Evolutionary conservation across 2,888 invertebrate species (phyloP).

Genomic region (Sinohyriopsis cumingii): DNA sequence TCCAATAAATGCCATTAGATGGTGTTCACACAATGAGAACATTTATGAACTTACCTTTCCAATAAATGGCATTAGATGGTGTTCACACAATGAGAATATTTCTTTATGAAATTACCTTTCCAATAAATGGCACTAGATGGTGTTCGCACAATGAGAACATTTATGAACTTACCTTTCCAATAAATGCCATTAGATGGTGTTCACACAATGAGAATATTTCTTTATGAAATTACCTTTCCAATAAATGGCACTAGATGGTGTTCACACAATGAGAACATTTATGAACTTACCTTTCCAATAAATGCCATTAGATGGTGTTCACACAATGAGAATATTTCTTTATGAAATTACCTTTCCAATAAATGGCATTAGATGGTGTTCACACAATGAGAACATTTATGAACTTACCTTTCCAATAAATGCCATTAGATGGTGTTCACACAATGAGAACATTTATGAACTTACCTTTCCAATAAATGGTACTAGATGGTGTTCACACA

Average conservation of each 20-base stretch:
- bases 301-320: slow-evolving; percentile 99
- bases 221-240: slow-evolving; percentile 98
- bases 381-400: slow-evolving; percentile 99
- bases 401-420: slow-evolving; percentile 99
- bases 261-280: slow-evolving; percentile 99
- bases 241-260: slow-evolving; percentile 99
- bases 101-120: slow-evolving; percentile 99
- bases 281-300: too few relatives aligned
- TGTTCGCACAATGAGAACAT: slow-evolving; percentile 99
- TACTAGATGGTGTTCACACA: slow-evolving; percentile 99
- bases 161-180: too few relatives aligned
- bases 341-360: slow-evolving; percentile 99
- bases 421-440: slow-evolving; percentile 98
- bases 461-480: slow-evolving; percentile 99
- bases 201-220: slow-evolving; percentile 99
- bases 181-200: slow-evolving; percentile 98
- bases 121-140: slow-evolving; percentile 98
- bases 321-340: slow-evolving; percentile 99
- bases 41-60: too few relatives aligned
- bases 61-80: slow-evolving; percentile 98
- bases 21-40: slow-evolving; percentile 99
- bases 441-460: slow-evolving; percentile 99
- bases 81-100: slow-evolving; percentile 99
- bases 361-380: slow-evolving; percentile 98
- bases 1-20: slow-evolving; percentile 98